Base-by-base conservation (phyloP, 2,113 vertebrate species). In the Tichodroma muraria region DNA sequence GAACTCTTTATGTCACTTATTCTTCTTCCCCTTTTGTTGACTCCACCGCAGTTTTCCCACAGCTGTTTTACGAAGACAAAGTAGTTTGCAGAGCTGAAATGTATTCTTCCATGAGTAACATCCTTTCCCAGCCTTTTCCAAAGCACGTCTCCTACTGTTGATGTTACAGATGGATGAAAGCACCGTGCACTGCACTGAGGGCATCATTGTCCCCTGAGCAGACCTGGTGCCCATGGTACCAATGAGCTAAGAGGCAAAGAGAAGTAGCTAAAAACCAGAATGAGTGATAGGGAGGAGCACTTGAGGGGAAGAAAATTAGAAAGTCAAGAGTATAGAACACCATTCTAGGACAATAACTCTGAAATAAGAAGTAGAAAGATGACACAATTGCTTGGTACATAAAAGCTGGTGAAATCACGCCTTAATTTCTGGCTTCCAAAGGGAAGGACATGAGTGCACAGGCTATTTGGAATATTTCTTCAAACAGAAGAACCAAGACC, bases 361-460 rank as follows among this genome's bases (percentile, higher is more conserved):
- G 30, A 85, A 78, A 52, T 21, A 56, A 44, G 14, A 65, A 78
- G 21, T 33, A 42, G 47, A 75, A 63, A 38, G 30, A 14, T 8
- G 16, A 91, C 17, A 38, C 4, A 15, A 24, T 19, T 60, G 59
- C 2, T 8, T 27, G 47, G 33, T 40, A 40, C 35, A 27, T 30
- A 75, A 81, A 89, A 79, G 4, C 27, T 6, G 22, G 22, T 33
- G 22, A 4, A 59, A 37, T 60, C 2, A 4, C 0, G 0, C 21
- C 50, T 31, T 56, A 2, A 2, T 33, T 85, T 56, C 40, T 78
- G 57, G 27, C 40, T 72, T 71, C 40, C 44, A 49, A 52, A 63
- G 13, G 35, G 52, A 75, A 72, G 19, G 42, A 80, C 10, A 42
- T 8, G n/a, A 77, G 54, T 3, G 13, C 42, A 86, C 25, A 47